Conservation (phyloP, 2,888 invertebrate genomes). For the Disparrhopalites patrizii region DNA sequence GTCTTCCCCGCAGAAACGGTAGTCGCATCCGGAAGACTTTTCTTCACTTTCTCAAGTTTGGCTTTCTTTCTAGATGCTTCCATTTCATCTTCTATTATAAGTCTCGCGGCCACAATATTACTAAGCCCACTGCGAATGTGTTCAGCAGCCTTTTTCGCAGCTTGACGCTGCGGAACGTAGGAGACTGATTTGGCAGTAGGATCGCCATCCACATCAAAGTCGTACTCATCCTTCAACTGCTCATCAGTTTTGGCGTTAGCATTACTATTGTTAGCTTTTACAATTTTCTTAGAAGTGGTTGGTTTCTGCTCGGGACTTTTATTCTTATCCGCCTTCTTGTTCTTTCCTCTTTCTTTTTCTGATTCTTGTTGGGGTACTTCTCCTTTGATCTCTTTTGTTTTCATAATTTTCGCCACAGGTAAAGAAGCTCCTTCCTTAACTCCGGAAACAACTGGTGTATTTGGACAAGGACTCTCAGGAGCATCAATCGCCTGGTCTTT, state of each 20-base stretch:
- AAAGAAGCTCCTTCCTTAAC: background rate
- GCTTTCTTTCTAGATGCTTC: slow-evolving; percentile 45
- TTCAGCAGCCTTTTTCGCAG: slow-evolving; percentile 86
- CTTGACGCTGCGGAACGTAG: slow-evolving; percentile 84
- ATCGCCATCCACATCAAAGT: slow-evolving; percentile 60
- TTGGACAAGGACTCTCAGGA: slow-evolving; percentile 18
- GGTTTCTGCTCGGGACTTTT: slow-evolving; percentile 2
- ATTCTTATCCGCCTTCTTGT: slow-evolving; percentile 4
- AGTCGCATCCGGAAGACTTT: slow-evolving; percentile 2
- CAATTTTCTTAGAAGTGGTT: background rate
- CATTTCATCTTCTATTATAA: slow-evolving; percentile 48
- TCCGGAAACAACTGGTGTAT: background rate
- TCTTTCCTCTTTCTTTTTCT: slow-evolving; percentile 2
- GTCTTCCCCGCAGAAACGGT: slow-evolving; percentile 13
- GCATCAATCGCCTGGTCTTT: slow-evolving; percentile 39
- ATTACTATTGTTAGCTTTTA: background rate
- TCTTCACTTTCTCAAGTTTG: slow-evolving; percentile 25
- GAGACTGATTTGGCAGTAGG: slow-evolving; percentile 60
- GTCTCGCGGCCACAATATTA: slow-evolving; percentile 45
- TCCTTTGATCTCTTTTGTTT: background rate
- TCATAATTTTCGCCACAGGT: background rate
- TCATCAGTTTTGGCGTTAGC: background rate
- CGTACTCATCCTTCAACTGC: slow-evolving; percentile 55
- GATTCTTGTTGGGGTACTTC: background rate
- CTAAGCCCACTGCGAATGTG: slow-evolving; percentile 67